Evolutionary conservation across 2,113 vertebrate species (phyloP).

Genomic region (Oryzias woworae): DNA sequence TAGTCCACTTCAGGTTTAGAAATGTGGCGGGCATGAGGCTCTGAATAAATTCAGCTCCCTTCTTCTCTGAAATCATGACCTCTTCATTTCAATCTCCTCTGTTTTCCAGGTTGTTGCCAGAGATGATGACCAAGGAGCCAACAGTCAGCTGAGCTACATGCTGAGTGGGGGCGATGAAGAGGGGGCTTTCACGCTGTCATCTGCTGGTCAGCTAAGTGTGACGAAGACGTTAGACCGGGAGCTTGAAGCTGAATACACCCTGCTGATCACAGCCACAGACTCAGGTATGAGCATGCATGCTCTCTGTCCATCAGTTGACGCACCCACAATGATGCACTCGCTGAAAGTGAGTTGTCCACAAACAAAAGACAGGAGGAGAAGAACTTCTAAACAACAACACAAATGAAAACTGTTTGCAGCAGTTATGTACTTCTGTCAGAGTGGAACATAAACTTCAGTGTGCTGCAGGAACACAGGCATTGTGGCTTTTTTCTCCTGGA

Average conservation of each 20-base stretch:
- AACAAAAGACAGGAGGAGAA: too few species aligned
- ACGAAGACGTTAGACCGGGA: constrained; percentile 88
- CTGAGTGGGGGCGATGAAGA: constrained; percentile 85
- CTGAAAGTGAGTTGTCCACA: too few species aligned
- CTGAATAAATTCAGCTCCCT: too few species aligned
- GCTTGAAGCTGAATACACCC: constrained; percentile 78
- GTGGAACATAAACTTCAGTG: too few species aligned
- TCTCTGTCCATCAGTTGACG: neutral
- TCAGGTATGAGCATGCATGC: constrained; percentile 76
- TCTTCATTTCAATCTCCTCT: neutral
- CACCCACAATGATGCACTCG: neutral
- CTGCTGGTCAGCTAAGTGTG: constrained; percentile 86
- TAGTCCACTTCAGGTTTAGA: too few species aligned
- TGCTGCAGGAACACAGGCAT: constrained; percentile 34
- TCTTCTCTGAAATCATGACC: neutral
- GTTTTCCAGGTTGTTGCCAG: constrained; percentile 87
- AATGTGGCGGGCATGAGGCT: too few species aligned
- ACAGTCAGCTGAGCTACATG: constrained; percentile 87
- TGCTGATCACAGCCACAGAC: constrained; percentile 88
- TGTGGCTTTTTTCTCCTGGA: constrained; percentile 26
- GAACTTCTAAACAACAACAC: too few species aligned
- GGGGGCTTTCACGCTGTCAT: constrained; percentile 84
- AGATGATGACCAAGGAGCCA: constrained; percentile 89
- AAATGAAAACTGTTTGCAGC: too few species aligned
- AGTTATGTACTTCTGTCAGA: too few species aligned